Base-by-base conservation (phyloP, 2,113 vertebrate species). In the Pangasianodon hypophthalmus region DNA sequence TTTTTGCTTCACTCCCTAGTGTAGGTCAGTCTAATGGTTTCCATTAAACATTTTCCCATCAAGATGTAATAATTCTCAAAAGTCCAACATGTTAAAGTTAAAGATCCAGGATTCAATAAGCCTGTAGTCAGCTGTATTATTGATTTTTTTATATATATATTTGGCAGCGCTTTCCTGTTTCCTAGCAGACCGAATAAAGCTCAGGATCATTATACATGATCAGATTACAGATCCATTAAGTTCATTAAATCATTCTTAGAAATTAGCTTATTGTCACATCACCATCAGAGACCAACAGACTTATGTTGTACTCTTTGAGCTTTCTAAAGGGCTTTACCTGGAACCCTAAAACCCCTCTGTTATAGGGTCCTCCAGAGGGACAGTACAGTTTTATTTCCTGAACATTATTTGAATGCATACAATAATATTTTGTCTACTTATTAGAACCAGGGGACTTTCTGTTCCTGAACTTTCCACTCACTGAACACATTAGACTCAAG, bases 161-260 rank as follows among this genome's bases (percentile, higher is more conserved):
- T 83, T 83, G 32, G 54, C 48, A 32, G 79, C 13, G 13, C 80
- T 83, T 58, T 19, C 52, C n/a, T 56, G 81, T 24, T 58, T 83
- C 52, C 81, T 32, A 37, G 29, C 26, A 50, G 77, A 50, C 77
- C 16, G 46, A 29, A 37, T 32, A 32, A 54, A 32, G 50, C 80
- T 58, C n/a, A 41, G 32, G n/a, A 83, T 83, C 54, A 32, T 58
- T 58, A 83, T n/a, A 56, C 14, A 21, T 58, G 81, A 83, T 83
- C 81, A 24, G 81, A 41, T 58, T 58, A 58, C 81, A 58, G 54
- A 41, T 80, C 77, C 77, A 50, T 50, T 50, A 48, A 26, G 46
- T 29, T 79, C 46, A 29, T 48, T 79, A 80, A 50, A 50, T n/a
- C 77, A 80, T n/a, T n/a, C 75, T 79, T 79, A 48, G 46, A 79